Base-by-base conservation (phyloP, 2,113 vertebrate genomes). In the Origma solitaria region DNA sequence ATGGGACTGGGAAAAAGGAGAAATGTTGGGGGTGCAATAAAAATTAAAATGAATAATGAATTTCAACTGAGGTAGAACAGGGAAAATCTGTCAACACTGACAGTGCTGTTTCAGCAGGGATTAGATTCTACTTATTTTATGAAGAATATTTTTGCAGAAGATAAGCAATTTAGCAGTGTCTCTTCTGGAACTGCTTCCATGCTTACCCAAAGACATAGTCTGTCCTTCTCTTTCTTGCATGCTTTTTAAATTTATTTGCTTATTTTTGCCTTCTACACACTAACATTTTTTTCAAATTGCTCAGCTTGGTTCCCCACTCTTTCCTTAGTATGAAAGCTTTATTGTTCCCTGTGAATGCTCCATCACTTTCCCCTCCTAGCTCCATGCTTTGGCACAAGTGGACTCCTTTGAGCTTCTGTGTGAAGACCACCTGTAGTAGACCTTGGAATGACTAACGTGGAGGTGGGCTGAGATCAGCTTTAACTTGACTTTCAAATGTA, bases 361-460 rank as follows among this genome's bases (percentile, higher is more conserved):
- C 94, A 77, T 86, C 95, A 81, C 54, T 71, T 81, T 73, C 49
- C 58, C 30, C 44, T 96, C 68, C 53, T 45, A 72, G 51, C 45
- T 88, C 68, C 22, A 11, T 2, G 0, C 69, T 94, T 96, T 82
- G 69, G 92, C 94, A 95, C 86, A 64, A 86, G 68, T 57, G n/a
- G 78, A 54, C 50, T 95, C 78, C 58, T 88, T 88, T 64, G 82
- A 97, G 93, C 92, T 97, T 95, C 96, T 92, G 96, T 96, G 53
- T 94, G 88, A 96, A 96, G 94, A 93, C 95, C 95, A 95, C 95
- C 96, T 97, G 93, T 90, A 95, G 83, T 0, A 94, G 92, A 94
- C 79, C 83, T 95, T 94, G 92, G 93, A 94, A 95, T 82, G 51
- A 88, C 84, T 88, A 94, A 89, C 12, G 1, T 56, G 72, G 78